Percentiles rank a stretch among this genome's conserved stretches.
phyloP scores from a whole-genome alignment of 2,888 invertebrate genomes.

The Rambutsinella grinnellia region DNA sequence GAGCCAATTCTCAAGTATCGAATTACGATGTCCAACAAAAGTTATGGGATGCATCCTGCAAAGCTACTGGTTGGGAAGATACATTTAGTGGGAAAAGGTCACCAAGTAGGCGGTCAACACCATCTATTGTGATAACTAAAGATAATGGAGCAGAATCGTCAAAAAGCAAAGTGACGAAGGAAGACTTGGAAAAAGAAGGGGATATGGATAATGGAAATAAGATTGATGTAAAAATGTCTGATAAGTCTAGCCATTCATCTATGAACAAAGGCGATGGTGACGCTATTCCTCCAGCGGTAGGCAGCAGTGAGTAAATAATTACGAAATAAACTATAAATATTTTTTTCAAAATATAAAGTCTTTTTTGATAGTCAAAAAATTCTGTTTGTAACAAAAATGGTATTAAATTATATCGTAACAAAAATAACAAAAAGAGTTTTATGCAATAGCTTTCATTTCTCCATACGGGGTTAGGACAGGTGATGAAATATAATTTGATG shows the following conservation, averaged over 20 bases:
- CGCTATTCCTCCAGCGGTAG: conserved; percentile 22
- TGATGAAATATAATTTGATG: background rate
- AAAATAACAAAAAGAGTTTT: too few relatives aligned
- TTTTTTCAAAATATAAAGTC: too few relatives aligned
- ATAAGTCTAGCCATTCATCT: background rate
- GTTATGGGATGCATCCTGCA: conserved; percentile 77
- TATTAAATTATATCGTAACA: too few relatives aligned
- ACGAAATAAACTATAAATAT: conserved; percentile 1
- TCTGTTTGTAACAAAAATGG: too few relatives aligned
- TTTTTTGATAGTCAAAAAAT: too few relatives aligned
- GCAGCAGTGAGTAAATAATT: conserved; percentile 25
- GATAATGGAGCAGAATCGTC: conserved; percentile 36
- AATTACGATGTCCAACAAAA: conserved; percentile 75
- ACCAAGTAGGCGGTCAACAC: conserved; percentile 28
- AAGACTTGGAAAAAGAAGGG: conserved; percentile 35
- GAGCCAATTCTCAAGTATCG: conserved; percentile 72
- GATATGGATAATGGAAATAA: conserved; percentile 19
- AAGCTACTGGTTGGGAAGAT: conserved; percentile 68
- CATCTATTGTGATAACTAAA: conserved; percentile 44
- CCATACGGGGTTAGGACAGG: conserved; percentile 31
- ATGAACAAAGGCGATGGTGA: background rate
- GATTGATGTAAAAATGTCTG: conserved; percentile 15
- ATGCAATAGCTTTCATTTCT: too few relatives aligned
- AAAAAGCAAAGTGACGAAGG: conserved; percentile 26
- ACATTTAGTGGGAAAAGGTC: conserved; percentile 1